Evolutionary conservation across 2,797 vertebrate species (phyloP).

Genomic region (Sitta carolinensis): DNA sequence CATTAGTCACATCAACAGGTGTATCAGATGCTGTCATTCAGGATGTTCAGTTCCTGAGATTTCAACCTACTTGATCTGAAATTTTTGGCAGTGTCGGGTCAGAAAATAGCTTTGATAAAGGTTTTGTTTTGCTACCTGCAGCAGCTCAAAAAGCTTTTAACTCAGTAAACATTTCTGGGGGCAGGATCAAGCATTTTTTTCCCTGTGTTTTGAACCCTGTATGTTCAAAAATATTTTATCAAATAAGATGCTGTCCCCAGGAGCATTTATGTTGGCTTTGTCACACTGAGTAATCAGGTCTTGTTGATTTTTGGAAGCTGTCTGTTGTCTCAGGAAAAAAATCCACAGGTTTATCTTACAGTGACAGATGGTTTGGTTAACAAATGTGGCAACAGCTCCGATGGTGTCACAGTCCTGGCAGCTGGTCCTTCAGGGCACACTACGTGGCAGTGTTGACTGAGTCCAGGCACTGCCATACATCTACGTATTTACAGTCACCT

Average conservation of each 20-base stretch:
- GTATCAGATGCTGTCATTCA: background rate
- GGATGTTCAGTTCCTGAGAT: background rate
- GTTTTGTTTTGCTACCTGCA: background rate
- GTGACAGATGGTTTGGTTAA: slow-evolving; percentile 42
- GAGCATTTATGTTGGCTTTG: background rate
- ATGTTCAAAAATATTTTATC: background rate
- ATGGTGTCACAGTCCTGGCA: slow-evolving; percentile 9
- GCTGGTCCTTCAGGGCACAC: background rate
- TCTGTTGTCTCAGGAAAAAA: background rate
- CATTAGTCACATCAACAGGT: background rate
- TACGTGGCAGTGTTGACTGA: accelerated
- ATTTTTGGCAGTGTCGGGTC: background rate
- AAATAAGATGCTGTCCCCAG: background rate
- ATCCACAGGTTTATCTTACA: background rate
- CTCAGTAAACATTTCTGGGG: background rate
- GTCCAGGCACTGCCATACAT: background rate
- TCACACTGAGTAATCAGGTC: background rate
- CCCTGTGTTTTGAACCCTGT: background rate
- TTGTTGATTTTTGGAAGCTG: slow-evolving; percentile 5
- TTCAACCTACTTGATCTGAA: background rate
- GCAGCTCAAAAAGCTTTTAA: background rate
- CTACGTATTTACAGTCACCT: background rate
- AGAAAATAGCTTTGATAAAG: background rate
- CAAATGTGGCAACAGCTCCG: background rate
- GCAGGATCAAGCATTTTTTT: background rate